Conservation (phyloP, 2,888 invertebrate species). For the Drosophila greeni region DNA sequence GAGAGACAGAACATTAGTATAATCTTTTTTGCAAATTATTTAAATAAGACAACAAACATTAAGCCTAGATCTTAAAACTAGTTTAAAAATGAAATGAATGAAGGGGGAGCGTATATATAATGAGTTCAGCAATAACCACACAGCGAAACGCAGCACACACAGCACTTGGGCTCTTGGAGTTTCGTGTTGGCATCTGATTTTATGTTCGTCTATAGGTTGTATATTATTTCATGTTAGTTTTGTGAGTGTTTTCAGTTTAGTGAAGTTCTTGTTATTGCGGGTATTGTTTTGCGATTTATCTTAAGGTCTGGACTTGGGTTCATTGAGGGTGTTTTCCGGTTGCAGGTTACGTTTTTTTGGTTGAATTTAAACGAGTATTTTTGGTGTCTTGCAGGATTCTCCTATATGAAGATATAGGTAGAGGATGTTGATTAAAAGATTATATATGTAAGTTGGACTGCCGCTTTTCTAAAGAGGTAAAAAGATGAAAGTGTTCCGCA, state of each 20-base stretch:
- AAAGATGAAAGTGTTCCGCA: not conserved
- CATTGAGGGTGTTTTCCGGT: conserved; percentile 4
- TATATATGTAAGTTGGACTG: not conserved
- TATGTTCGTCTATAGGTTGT: conserved; percentile 13
- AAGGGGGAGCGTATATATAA: conserved; percentile 10
- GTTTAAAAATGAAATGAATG: conserved; percentile 37
- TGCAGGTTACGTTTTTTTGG: not conserved
- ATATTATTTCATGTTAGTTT: conserved; percentile 33
- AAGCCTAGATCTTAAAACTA: conserved; percentile 60
- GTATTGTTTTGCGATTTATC: conserved; percentile 5
- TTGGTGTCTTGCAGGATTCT: not conserved
- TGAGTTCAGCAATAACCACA: conserved; percentile 16
- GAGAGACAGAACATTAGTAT: conserved; percentile 73
- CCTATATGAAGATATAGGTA: not conserved
- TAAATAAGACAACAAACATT: conserved; percentile 68
- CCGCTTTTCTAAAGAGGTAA: conserved; percentile 1
- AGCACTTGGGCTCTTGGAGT: conserved; percentile 10
- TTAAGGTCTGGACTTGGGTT: not conserved
- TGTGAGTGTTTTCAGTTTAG: conserved; percentile 4
- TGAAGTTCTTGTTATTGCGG: conserved; percentile 12
- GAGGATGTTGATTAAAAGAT: conserved; percentile 7
- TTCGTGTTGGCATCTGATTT: conserved; percentile 19
- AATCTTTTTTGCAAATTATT: conserved; percentile 61
- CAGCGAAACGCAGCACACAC: conserved; percentile 23
- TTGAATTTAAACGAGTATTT: conserved; percentile 2